A percentile compares a stretch with the other conserved stretches of the same genome.
Evolutionary conservation across 2,888 invertebrate species (phyloP).

Genomic region (Gymnoscelis rufifasciata): DNA sequence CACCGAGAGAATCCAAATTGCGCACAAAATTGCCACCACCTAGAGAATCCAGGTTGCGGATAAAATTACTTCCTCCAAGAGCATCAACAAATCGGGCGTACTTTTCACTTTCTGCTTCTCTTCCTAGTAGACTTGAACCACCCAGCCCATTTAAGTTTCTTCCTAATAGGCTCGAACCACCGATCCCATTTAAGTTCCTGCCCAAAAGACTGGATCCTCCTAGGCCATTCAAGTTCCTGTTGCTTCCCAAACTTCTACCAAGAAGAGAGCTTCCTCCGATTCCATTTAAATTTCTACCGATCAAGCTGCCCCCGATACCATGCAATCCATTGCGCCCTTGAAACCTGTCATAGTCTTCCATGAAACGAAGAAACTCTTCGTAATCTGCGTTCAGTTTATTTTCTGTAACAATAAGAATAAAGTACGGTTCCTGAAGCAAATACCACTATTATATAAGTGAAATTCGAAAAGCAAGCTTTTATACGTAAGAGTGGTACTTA

Average conservation of each 20-base stretch:
- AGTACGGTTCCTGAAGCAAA: constrained; percentile 6
- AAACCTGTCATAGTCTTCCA: constrained; percentile 46
- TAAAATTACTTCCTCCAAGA: constrained; percentile 52
- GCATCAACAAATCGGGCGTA: constrained; percentile 39
- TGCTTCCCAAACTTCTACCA: constrained; percentile 38
- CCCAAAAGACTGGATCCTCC: constrained; percentile 34
- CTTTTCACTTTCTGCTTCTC: constrained; percentile 39
- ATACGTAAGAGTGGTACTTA: constrained; percentile 40
- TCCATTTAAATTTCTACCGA: constrained; percentile 31
- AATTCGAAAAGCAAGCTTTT: neutral
- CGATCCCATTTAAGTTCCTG: constrained; percentile 41
- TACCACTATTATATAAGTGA: neutral
- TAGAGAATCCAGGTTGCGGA: constrained; percentile 28
- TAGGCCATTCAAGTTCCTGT: constrained; percentile 32
- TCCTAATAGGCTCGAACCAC: constrained; percentile 37
- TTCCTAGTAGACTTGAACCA: constrained; percentile 32
- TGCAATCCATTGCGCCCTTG: constrained; percentile 38
- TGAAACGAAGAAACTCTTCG: constrained; percentile 54
- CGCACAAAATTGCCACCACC: constrained; percentile 48
- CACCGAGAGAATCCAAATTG: constrained; percentile 53
- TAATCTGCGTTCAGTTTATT: constrained; percentile 53
- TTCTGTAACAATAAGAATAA: constrained; percentile 52
- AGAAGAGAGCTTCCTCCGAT: constrained; percentile 37
- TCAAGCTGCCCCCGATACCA: constrained; percentile 36
- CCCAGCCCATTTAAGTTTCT: constrained; percentile 41